Conservation (phyloP, 2,888 invertebrate genomes). For the Orchesellides sinensis region DNA sequence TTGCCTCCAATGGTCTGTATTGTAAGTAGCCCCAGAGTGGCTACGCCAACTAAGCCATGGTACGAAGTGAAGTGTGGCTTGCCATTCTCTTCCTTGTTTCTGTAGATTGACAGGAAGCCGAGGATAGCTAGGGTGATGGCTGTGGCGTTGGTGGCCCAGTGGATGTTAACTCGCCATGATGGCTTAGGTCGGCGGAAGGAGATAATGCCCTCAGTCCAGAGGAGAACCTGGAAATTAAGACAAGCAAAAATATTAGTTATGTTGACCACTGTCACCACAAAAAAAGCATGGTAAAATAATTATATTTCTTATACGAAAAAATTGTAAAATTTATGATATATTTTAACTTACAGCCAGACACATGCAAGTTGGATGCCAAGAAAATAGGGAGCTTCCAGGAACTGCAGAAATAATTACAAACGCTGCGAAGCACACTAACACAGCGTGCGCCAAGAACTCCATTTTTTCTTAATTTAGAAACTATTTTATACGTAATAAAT, state of each 20-base stretch:
- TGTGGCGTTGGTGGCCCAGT: constrained; percentile 61
- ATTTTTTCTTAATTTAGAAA: constrained; percentile 18
- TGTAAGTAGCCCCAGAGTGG: constrained; percentile 37
- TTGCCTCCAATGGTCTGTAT: constrained; percentile 67
- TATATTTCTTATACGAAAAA: no score
- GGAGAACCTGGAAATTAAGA: constrained; percentile 46
- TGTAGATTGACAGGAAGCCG: constrained; percentile 67
- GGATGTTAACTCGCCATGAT: constrained; percentile 59
- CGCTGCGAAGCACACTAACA: constrained; percentile 48
- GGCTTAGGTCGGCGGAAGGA: constrained; percentile 63
- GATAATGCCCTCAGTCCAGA: constrained; percentile 68
- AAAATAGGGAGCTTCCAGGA: constrained; percentile 70
- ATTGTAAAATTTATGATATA: no score
- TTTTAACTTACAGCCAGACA: constrained; percentile 63
- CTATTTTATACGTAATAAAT: no score
- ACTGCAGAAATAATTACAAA: constrained; percentile 56
- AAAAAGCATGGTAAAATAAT: no score
- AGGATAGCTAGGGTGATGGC: constrained; percentile 52
- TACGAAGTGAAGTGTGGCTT: constrained; percentile 69
- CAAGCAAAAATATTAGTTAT: neutral
- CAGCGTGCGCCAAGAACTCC: constrained; percentile 55
- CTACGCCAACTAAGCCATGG: constrained; percentile 68
- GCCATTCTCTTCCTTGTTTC: constrained; percentile 62
- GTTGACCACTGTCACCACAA: no score
- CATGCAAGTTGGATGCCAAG: constrained; percentile 73